Evolutionary conservation across 2,888 invertebrate genomes (phyloP), one percentile per base, ranked within the genome.

Genomic region (Sinhomidia bicolor): DNA sequence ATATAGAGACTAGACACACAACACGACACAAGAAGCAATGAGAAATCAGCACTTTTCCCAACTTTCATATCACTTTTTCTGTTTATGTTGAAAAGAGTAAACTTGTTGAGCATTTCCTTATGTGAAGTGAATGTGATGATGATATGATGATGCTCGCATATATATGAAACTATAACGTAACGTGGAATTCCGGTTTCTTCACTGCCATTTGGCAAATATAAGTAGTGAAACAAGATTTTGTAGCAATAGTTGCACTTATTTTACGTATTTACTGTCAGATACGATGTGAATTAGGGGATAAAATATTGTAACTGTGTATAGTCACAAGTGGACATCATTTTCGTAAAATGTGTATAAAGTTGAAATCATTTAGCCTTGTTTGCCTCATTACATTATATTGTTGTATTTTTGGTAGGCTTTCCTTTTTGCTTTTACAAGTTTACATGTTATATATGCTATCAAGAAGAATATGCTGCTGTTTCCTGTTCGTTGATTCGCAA

Each of bases 41-140:
- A 76, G 47, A 23, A 76, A 51, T 5, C 32, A 36, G n/a, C 32
- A 74, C 68, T 68, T 54, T 68, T 36, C 36, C 17, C 0, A 68
- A 68, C 68, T 68, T 36, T 32, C 29, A 54, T 54, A n/a, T 54
- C 36, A 5, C 36, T 32, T 17, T 36, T 1, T 36, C 3, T 14
- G 5, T 23, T 32, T 32, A 26, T 26, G 14, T 26, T 26, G 9
- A 5, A 32, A 32, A 57, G 57, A 57, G 12, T 57, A 57, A 57
- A 79, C 78, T 79, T 79, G 78, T 79, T 79, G 78, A 79, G 78
- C 51, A 5, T 57, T 57, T 17, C 12, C 14, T 10, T n/a, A n/a
- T n/a, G n/a, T n/a, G n/a, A n/a, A n/a, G n/a, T n/a, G n/a, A n/a
- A n/a, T n/a, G n/a, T n/a, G n/a, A n/a, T n/a, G n/a, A n/a, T n/a